These are phyloP conservation scores for Rhincodon typus DNA, from an alignment of 2,797 vertebrate genomes.

Conservation along the genomic window DNA sequence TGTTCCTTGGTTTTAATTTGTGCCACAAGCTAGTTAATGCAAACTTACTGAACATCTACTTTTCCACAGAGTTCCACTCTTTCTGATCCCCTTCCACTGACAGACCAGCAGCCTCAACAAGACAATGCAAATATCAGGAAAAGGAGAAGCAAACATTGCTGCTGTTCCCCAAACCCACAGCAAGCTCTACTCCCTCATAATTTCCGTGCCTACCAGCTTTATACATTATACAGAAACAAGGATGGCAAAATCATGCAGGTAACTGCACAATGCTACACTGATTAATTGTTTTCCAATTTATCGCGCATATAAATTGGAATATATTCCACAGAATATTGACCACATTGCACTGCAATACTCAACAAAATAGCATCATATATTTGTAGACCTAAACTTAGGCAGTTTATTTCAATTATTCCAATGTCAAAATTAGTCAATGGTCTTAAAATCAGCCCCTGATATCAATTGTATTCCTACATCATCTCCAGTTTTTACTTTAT, in stretches of 20 bases:
- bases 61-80: conserved; percentile 65
- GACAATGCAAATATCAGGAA: conserved; percentile 51
- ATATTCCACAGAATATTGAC: not conserved
- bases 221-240: conserved; percentile 85
- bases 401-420: not conserved
- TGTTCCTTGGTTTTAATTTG: not conserved
- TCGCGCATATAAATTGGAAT: not conserved
- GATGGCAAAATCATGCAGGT: conserved; percentile 97
- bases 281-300: not conserved
- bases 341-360: not conserved
- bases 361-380: not conserved
- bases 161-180: conserved; percentile 51
- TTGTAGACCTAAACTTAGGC: not conserved
- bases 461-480: not conserved
- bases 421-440: not conserved
- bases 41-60: conserved; percentile 22
- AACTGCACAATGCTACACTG: conserved; percentile 29
- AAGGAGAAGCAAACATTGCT: conserved; percentile 60
- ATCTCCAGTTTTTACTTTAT: not conserved
- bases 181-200: conserved; percentile 68
- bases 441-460: not conserved
- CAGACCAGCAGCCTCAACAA: conserved; percentile 60
- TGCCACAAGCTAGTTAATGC: not conserved
- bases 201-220: conserved; percentile 89
- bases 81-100: conserved; percentile 73